A percentile compares a stretch with the other conserved stretches of the same genome.
Conservation (phyloP, 2,113 vertebrate species). For the Pachypanchax playfairii region DNA sequence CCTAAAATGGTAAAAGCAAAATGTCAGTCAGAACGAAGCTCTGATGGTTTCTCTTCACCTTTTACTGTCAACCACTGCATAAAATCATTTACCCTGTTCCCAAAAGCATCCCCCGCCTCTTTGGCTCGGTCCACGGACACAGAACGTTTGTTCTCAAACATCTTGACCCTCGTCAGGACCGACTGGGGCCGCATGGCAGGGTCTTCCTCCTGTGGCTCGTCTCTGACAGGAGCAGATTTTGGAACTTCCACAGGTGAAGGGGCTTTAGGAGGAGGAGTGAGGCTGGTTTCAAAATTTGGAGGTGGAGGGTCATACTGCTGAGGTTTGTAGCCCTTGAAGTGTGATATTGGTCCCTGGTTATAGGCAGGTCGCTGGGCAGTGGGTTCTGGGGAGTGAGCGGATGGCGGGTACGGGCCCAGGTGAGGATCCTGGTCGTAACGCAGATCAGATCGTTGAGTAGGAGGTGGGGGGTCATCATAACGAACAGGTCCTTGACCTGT, state of each 20-base stretch:
- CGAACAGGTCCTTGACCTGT: slow-evolving; percentile 77
- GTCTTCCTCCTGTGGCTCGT: slow-evolving; percentile 85
- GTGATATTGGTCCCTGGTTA: slow-evolving; percentile 80
- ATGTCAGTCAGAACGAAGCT: background rate
- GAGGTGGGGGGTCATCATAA: slow-evolving; percentile 82
- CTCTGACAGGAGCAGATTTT: slow-evolving; percentile 80
- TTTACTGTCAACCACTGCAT: background rate
- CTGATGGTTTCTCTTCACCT: background rate
- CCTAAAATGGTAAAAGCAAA: slow-evolving; percentile 68
- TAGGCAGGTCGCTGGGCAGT: slow-evolving; percentile 54
- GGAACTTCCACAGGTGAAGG: slow-evolving; percentile 60
- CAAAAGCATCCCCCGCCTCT: slow-evolving; percentile 80
- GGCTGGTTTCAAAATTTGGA: slow-evolving; percentile 77
- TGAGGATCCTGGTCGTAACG: slow-evolving; percentile 80
- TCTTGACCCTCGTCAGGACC: slow-evolving; percentile 94
- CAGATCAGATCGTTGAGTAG: slow-evolving; percentile 77
- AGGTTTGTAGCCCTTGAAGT: slow-evolving; percentile 81
- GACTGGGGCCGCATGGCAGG: slow-evolving; percentile 94
- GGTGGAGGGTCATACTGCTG: slow-evolving; percentile 82
- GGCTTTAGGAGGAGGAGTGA: slow-evolving; percentile 78
- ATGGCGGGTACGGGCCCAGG: slow-evolving; percentile 49
- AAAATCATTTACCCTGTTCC: slow-evolving; percentile 79
- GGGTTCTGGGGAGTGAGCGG: slow-evolving; percentile 60
- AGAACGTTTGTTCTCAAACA: slow-evolving; percentile 97
- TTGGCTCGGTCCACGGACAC: slow-evolving; percentile 88